phyloP scores from a whole-genome alignment of 2,888 invertebrate genomes.

The Ophraella communa region DNA sequence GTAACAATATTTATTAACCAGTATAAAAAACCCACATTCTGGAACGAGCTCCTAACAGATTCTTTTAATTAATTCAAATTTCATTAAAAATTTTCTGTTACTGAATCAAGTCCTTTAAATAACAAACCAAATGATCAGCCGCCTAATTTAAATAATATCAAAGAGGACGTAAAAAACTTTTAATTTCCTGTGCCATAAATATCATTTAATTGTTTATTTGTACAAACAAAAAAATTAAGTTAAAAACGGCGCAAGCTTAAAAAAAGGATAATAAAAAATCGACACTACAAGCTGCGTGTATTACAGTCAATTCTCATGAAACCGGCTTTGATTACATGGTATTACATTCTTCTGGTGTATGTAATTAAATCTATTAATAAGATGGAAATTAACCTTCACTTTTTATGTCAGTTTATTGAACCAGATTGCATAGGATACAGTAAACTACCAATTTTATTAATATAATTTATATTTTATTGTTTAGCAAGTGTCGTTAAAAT shows the following conservation, averaged over 20 bases:
- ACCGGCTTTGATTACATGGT: conserved; percentile 4
- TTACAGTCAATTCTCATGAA: conserved; percentile 6
- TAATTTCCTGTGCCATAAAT: neutral
- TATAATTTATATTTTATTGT: no score
- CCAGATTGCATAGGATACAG: no score
- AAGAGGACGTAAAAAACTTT: neutral
- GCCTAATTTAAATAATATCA: neutral
- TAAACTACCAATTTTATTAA: no score
- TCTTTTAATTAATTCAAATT: no score
- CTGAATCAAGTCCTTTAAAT: neutral
- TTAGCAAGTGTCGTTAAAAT: no score
- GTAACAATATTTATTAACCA: no score
- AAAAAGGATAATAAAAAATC: neutral
- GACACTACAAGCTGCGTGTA: neutral
- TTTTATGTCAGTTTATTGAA: conserved; percentile 16
- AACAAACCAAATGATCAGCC: neutral
- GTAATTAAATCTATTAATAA: conserved; percentile 15
- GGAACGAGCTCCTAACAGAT: no score
- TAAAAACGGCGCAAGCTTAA: neutral
- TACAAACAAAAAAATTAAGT: neutral
- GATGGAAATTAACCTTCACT: conserved; percentile 14
- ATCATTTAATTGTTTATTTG: neutral
- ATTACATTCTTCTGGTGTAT: neutral
- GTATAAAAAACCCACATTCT: no score
- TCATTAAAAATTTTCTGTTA: no score